Base-by-base conservation (phyloP, 1,140 invertebrate species). In the Zeugodacus cucurbitae region DNA sequence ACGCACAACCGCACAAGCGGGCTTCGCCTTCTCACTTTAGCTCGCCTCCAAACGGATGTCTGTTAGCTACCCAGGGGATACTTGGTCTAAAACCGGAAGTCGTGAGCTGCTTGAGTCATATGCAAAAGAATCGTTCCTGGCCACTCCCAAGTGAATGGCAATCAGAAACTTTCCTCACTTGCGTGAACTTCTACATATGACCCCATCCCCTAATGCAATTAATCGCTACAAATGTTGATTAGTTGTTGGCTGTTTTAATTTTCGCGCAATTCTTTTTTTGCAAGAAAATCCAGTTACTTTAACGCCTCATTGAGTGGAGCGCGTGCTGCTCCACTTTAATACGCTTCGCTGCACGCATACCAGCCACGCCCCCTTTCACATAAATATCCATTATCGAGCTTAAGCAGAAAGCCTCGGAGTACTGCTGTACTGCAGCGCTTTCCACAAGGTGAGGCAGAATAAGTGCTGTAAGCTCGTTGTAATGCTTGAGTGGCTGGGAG, bases 311-410 rank as follows among this genome's bases (percentile, higher is more conserved):
- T 82, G 74, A 82, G 48, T 11, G 26, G 58, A 41, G 74, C 37
- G 44, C 74, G n/a, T 48, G 74, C 41, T 48, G 74, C 41, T 82
- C 74, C 26, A 82, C 44, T 82, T 82, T 48, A 48, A 26, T 22
- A 48, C 26, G 74, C 74, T 82, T n/a, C 74, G 26, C 26, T 82
- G 74, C 74, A 48, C 74, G 74, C 41, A 29, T 82, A 82, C n/a
- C 1, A 0, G 74, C 37, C 74, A 54, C 74, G 74, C 74, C 74
- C 44, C 74, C 74, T 82, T 70, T 82, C 74, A 82, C 41, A 82
- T 74, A 74, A 74, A 74, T 74, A 74, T 32, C 32, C 7, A 32
- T 41, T 74, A 41, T 74, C 48, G 34, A 8, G n/a, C 20, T 34
- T 17, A 54, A 54, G 67, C 67, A 22, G 22, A 37, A 37, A 48